Conservation (phyloP, 2,888 invertebrate genomes). For the Drosophila multiciliata region DNA sequence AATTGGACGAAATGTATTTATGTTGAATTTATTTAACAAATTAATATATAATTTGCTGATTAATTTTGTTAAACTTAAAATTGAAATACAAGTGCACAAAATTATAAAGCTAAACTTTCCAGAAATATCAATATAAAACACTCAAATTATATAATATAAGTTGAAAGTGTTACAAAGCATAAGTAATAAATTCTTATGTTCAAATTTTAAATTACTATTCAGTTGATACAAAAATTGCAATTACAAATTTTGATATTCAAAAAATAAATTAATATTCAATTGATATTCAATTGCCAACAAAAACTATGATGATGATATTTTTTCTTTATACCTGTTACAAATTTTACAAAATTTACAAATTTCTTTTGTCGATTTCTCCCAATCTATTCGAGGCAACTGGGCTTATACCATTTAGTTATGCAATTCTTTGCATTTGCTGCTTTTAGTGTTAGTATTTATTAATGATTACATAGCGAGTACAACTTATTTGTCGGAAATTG, state of each 20-base stretch:
- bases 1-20: not conserved
- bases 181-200: not conserved
- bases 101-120: not conserved
- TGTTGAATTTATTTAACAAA: not conserved
- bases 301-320: conserved; percentile 89
- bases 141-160: not conserved
- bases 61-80: not conserved
- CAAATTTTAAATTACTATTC: not conserved
- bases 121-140: not conserved
- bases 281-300: conserved; percentile 85
- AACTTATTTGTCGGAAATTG: conserved; percentile 9
- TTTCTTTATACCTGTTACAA: too few species aligned
- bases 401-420: not conserved
- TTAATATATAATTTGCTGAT: not conserved
- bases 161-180: not conserved
- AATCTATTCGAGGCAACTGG: not conserved
- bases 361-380: not conserved
- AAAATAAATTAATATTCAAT: too few species aligned
- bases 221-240: not conserved
- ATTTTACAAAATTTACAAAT: not conserved
- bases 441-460: conserved; percentile 28
- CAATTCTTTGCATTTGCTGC: not conserved
- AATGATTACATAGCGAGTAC: conserved; percentile 18
- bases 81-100: not conserved
- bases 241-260: too few species aligned